Percentiles rank a stretch among this genome's conserved stretches.
Conservation (phyloP, 2,888 invertebrate species). For the Minunthozetes semirufus region DNA sequence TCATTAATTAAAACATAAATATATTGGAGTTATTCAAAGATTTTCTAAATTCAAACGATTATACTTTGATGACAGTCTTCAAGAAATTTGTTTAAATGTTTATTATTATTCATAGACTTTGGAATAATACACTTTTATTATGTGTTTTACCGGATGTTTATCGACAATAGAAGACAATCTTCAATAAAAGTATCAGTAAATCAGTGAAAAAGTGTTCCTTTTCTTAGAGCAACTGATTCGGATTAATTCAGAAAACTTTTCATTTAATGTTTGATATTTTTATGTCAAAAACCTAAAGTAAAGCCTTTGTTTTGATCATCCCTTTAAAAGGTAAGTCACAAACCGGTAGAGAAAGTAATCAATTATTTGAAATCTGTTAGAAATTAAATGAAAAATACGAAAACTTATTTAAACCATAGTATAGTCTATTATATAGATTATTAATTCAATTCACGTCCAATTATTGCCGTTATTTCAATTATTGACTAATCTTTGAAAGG, state of each 20-base stretch:
- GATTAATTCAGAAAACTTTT: no score
- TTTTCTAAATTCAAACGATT: no score
- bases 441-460: neutral
- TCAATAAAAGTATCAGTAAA: neutral
- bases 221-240: neutral
- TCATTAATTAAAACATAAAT: neutral
- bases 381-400: no score
- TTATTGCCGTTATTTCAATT: neutral
- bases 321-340: no score
- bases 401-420: no score
- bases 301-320: no score
- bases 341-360: no score
- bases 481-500: neutral
- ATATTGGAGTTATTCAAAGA: neutral
- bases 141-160: slow-evolving; percentile 16
- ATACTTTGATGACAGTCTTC: neutral
- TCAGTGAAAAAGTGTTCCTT: neutral
- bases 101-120: neutral
- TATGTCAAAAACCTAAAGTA: no score
- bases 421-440: no score
- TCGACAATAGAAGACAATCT: neutral
- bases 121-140: neutral
- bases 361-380: no score
- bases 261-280: no score
- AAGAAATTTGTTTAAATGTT: neutral